These are phyloP conservation scores for Crotalus tigris DNA, from an alignment of 2,113 vertebrate genomes.

Conservation along the genomic window DNA sequence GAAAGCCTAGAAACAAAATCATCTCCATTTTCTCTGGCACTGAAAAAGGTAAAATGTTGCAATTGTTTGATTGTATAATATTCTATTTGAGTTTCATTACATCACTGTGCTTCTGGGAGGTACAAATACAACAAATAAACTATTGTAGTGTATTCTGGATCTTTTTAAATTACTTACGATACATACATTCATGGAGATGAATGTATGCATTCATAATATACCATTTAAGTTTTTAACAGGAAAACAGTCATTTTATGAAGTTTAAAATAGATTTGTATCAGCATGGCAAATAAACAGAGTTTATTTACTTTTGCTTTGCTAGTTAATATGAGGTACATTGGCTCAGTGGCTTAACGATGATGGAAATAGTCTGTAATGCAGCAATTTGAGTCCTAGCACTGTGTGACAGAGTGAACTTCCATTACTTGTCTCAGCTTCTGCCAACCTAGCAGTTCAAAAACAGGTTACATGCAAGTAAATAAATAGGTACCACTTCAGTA, in stretches of 20 bases:
- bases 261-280: not conserved
- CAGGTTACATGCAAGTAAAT: not conserved
- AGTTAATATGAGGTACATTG: not conserved
- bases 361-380: not conserved
- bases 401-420: not conserved
- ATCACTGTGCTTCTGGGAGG: not conserved
- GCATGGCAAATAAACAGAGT: not conserved
- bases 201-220: not conserved
- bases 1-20: conserved; percentile 91
- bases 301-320: not conserved
- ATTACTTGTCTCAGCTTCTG: not conserved
- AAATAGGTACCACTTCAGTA: not conserved
- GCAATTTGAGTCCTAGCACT: not conserved
- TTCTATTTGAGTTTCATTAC: not conserved
- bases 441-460: not conserved
- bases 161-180: not conserved
- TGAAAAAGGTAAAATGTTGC: conserved; percentile 82
- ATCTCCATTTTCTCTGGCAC: conserved; percentile 92
- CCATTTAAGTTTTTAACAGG: not conserved
- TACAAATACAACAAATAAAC: not conserved
- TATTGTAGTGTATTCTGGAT: not conserved
- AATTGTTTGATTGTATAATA: not conserved
- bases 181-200: not conserved
- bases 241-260: not conserved
- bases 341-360: not conserved